Base-by-base conservation (phyloP, 2,888 invertebrate genomes). In the Crepidodera aurea region DNA sequence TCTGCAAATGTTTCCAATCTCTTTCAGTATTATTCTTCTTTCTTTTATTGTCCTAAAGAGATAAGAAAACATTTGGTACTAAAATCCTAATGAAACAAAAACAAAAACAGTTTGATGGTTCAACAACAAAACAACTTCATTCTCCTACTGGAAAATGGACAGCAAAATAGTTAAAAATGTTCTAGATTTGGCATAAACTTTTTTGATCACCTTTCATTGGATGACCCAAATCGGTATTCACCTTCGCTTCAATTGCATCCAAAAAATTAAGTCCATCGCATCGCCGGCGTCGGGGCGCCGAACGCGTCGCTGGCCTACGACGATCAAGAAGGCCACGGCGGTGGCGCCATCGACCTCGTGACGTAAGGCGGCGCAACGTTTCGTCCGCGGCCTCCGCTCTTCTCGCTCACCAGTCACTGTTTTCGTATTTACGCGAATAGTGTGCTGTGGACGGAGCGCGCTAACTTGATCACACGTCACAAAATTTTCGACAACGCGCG, bases 271-370 rank as follows among this genome's bases (percentile, higher is more conserved):
- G 29, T 25, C 42, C 44, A 13, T 44, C 19, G 44, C 44, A 25
- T 19, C 44, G 44, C 44, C 60, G 48, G 37, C 57, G 51, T 42
- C 62, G 22, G 27, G 44, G 22, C 18, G 34, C 56, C 39, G 50
- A 76, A 78, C 72, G 73, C 74, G 70, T 73, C 72, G 65, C 68
- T 71, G 73, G 65, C 70, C 77, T 68, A 73, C 74, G 69, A 69
- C 72, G 61, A 72, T 69, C 67, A 70, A 76, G 71, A 75, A 72
- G 50, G 61, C 48, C 15, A 29, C 27, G 48, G 48, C 48, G 48
- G 44, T 44, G 56, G 48, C 76, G 77, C 77, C 76, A 73, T 74
- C 75, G 76, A 77, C 79, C 79, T 77, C 79, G 79, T 79, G 75
- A 70, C 71, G 71, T 70, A 69, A 69, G 69, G 72, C 73, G 32